A percentile compares a stretch with the other conserved stretches of the same genome.
These are phyloP conservation scores for Phalacrocorax brasilianus DNA, from an alignment of 2,113 vertebrate species.

Conservation along the genomic window DNA sequence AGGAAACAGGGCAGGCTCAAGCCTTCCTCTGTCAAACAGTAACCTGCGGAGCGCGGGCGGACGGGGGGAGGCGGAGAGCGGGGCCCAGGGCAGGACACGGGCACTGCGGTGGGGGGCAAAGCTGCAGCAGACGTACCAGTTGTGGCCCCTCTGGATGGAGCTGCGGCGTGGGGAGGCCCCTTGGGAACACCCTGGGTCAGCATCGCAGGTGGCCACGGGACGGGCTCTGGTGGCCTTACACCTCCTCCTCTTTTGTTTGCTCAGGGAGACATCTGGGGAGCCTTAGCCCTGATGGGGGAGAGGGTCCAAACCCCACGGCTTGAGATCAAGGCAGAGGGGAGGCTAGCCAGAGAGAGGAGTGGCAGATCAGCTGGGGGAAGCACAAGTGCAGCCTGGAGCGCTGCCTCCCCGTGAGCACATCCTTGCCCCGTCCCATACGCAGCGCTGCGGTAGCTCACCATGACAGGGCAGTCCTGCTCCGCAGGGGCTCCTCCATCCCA, in stretches of 20 bases:
- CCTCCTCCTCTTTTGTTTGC: background rate
- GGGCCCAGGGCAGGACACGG: rapidly evolving
- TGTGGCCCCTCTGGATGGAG: rapidly evolving
- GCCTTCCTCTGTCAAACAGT: background rate
- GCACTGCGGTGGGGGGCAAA: rapidly evolving
- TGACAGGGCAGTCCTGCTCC: background rate
- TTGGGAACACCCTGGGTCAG: background rate
- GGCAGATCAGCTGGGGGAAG: background rate
- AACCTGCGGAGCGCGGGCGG: background rate
- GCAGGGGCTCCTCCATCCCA: background rate
- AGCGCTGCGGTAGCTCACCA: rapidly evolving
- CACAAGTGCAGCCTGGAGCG: background rate
- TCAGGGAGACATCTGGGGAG: background rate
- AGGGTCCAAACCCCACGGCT: rapidly evolving
- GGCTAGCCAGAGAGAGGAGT: background rate
- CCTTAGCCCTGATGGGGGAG: background rate
- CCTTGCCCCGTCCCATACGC: rapidly evolving
- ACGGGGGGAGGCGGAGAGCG: background rate
- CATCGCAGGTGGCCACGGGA: rapidly evolving
- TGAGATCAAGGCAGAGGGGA: background rate
- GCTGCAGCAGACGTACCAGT: rapidly evolving
- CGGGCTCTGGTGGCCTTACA: background rate
- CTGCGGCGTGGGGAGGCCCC: background rate
- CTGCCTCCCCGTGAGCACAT: too few relatives aligned
- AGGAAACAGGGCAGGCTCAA: background rate